These are phyloP conservation scores for Monoplex corrugatus DNA, from an alignment of 2,888 invertebrate genomes.

Conservation along the genomic window DNA sequence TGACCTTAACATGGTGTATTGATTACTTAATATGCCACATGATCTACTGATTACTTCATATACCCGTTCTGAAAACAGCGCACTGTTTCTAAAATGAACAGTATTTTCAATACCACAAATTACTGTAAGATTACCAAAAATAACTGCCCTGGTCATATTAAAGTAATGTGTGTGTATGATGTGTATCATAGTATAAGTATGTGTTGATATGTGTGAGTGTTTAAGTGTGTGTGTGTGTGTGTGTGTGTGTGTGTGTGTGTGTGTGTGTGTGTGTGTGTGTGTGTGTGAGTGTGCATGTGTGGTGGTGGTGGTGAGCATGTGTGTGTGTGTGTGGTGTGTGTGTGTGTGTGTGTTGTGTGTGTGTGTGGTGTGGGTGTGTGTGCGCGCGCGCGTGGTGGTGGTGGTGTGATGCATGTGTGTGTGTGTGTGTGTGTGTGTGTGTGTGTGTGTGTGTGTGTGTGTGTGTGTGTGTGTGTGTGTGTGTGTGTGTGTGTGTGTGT, in stretches of 20 bases:
- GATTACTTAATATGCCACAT: too few species aligned
- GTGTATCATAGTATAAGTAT: not conserved
- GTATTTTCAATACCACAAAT: too few species aligned
- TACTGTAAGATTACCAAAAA: too few species aligned
- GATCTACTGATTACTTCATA: too few species aligned
- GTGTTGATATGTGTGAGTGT: not conserved
- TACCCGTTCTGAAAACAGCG: too few species aligned
- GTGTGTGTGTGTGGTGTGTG: not conserved
- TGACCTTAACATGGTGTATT: too few species aligned
- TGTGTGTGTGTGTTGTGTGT: too few species aligned
- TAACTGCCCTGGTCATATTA: too few species aligned
- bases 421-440: not conserved
- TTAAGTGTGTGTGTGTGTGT: not conserved
- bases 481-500: too few species aligned
- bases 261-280: not conserved
- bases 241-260: constrained; percentile 11
- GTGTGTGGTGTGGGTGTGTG: too few species aligned
- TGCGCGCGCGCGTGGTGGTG: not conserved
- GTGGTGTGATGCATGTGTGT: not conserved
- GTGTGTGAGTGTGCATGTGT: not conserved
- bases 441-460: not conserved
- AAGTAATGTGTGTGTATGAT: not conserved
- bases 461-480: too few species aligned
- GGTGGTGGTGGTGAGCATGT: not conserved
- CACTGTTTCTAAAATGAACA: too few species aligned